Evolutionary conservation across 2,888 invertebrate species (phyloP), one percentile per base, ranked within the genome.

Genomic region (Lobophora halterata): DNA sequence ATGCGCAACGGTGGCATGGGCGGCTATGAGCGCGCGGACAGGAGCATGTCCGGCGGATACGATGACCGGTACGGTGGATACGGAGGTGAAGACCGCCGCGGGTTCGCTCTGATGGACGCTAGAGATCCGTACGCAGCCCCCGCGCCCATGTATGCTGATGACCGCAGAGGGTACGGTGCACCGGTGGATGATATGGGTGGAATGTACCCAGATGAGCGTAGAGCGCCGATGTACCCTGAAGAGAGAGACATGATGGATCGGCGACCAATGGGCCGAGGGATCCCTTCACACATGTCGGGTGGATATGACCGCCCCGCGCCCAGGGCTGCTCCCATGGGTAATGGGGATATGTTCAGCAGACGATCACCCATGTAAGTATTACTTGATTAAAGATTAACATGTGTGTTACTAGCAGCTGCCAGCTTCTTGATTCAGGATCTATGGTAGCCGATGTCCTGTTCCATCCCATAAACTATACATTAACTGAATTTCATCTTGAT

Each of bases 341-440:
- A 81, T 40, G 83, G 82, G 3, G 81, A 81, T 44, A 88, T 89
- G 83, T 89, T 81, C 65, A 87, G 86, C 64, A 67, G 89, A 39
- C 73, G 89, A 46, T 78, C 82, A 28, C 80, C 79, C 29, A 82
- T 83, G 82, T 82, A 24, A 75, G 80, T 73, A 12, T 28, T 18
- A 9, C n/a, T 12, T 14, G 9, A 24, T 20, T n/a, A n/a, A n/a
- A n/a, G n/a, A n/a, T n/a, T n/a, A n/a, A n/a, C n/a, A n/a, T n/a
- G n/a, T n/a, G n/a, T n/a, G n/a, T n/a, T n/a, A n/a, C n/a, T n/a
- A n/a, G n/a, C n/a, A n/a, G n/a, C n/a, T n/a, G n/a, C n/a, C n/a
- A n/a, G n/a, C n/a, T n/a, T n/a, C n/a, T n/a, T n/a, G n/a, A n/a
- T n/a, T n/a, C n/a, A n/a, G n/a, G n/a, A n/a, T n/a, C n/a, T n/a